phyloP scores from a whole-genome alignment of 2,113 vertebrate genomes.

The Hydrochoerus hydrochaeris region DNA sequence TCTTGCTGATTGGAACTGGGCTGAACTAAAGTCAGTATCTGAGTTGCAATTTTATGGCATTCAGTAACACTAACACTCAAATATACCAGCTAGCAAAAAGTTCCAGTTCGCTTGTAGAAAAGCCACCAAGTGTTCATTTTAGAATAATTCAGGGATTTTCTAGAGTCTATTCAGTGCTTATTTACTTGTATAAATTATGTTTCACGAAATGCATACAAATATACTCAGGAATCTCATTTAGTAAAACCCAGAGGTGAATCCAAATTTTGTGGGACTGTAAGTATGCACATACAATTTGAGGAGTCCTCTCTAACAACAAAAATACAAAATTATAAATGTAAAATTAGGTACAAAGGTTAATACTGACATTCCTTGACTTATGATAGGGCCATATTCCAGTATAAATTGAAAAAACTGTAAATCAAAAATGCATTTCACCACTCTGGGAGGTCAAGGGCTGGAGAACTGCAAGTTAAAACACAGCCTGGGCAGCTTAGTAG shows the following conservation, averaged over 20 bases:
- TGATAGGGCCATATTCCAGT: background rate
- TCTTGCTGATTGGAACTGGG: background rate
- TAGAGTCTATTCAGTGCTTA: background rate
- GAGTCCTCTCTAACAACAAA: background rate
- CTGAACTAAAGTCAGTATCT: background rate
- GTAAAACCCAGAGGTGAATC: background rate
- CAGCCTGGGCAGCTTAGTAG: background rate
- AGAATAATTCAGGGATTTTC: conserved; percentile 14
- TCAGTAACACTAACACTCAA: conserved; percentile 24
- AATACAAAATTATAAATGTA: conserved; percentile 17
- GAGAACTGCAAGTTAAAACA: background rate
- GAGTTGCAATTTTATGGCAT: background rate
- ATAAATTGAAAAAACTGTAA: background rate
- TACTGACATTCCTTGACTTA: background rate
- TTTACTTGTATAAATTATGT: conserved; percentile 20
- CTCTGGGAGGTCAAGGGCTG: background rate
- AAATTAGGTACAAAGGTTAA: background rate
- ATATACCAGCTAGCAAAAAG: background rate
- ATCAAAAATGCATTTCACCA: background rate
- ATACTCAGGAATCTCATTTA: conserved; percentile 14
- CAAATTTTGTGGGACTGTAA: conserved; percentile 4
- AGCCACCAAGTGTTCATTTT: background rate
- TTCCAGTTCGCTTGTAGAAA: conserved; percentile 29
- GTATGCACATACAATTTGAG: background rate
- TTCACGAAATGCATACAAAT: conserved; percentile 25